Conservation (phyloP, 2,113 vertebrate genomes). For the Labeo catla region DNA sequence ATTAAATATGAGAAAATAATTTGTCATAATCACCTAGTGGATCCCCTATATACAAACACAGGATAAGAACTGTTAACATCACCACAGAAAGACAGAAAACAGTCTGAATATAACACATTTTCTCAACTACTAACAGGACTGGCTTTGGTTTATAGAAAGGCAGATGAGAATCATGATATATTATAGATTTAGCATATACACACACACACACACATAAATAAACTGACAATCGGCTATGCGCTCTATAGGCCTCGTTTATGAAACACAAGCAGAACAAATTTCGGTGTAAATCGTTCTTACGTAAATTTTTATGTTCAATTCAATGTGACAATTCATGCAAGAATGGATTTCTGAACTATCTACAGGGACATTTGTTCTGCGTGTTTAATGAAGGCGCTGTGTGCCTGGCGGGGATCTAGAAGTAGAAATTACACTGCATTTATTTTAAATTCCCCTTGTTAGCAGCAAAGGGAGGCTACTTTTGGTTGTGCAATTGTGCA, state of each 20-base stretch:
- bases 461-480: conserved; percentile 5
- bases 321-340: conserved; percentile 16
- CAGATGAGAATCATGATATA: conserved; percentile 28
- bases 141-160: conserved; percentile 58
- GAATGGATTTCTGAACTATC: background rate
- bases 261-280: background rate
- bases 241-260: background rate
- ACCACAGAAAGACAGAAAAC: conserved; percentile 7
- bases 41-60: conserved; percentile 31
- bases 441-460: background rate
- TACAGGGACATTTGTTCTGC: conserved; percentile 8
- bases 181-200: background rate
- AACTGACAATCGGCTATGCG: background rate
- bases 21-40: background rate
- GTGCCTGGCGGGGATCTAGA: background rate
- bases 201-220: background rate
- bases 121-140: background rate
- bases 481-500: conserved; percentile 32
- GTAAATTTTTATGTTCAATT: background rate
- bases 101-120: background rate
- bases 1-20: background rate
- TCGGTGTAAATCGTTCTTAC: background rate
- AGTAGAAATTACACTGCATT: background rate
- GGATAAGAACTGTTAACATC: conserved; percentile 42
- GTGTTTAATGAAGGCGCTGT: background rate